These are phyloP conservation scores for Xenotilapia leptura DNA, from an alignment of 2,113 vertebrate genomes.

Conservation along the genomic window DNA sequence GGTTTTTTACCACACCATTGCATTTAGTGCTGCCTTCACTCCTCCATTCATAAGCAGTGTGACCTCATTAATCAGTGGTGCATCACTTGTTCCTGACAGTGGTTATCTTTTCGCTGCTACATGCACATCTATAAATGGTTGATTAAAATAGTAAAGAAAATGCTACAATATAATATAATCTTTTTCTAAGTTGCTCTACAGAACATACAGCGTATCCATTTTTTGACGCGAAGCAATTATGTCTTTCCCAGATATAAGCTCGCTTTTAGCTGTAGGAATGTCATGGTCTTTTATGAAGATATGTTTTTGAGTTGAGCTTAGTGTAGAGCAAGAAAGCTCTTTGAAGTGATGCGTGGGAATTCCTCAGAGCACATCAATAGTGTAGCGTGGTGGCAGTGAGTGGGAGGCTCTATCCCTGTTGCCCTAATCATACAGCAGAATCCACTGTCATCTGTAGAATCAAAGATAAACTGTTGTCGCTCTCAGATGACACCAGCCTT, in stretches of 20 bases:
- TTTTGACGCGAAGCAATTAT: not conserved
- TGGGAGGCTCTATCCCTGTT: conserved; percentile 14
- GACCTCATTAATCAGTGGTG: conserved; percentile 35
- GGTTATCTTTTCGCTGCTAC: conserved; percentile 20
- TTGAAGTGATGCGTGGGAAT: conserved; percentile 33
- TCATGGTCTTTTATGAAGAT: not conserved
- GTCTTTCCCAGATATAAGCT: not conserved
- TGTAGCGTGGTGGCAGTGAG: not conserved
- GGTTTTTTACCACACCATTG: conserved; percentile 11
- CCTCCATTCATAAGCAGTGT: conserved; percentile 19
- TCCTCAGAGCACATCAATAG: conserved; percentile 26
- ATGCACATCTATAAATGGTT: not conserved
- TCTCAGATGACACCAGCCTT: not conserved
- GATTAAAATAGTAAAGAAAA: not conserved
- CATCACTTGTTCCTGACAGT: conserved; percentile 29
- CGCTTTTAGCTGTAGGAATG: not conserved
- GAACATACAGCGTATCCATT: not conserved
- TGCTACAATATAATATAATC: not conserved
- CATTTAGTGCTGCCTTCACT: conserved; percentile 19
- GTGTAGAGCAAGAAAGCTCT: not conserved
- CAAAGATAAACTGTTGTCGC: not conserved
- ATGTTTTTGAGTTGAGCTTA: not conserved
- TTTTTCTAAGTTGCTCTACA: not conserved
- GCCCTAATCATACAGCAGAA: conserved; percentile 25
- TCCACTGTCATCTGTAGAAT: conserved; percentile 8